Conservation (phyloP, 2,888 invertebrate genomes). For the Mythimna albipuncta region DNA sequence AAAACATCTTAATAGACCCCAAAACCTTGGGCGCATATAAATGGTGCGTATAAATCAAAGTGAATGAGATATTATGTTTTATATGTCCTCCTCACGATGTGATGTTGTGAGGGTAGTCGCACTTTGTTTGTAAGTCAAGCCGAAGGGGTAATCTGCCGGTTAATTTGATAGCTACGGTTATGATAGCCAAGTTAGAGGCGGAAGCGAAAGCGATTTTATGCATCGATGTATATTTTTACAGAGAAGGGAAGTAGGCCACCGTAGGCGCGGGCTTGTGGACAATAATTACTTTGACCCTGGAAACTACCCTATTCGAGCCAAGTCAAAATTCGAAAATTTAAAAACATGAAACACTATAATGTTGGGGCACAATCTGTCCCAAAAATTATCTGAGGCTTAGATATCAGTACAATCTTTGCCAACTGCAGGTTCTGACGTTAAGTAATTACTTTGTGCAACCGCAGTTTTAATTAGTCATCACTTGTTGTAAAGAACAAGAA, state of each 20-base stretch:
- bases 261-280: too few species aligned
- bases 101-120: conserved; percentile 17
- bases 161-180: conserved; percentile 47
- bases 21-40: conserved; percentile 18
- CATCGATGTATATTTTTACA: too few species aligned
- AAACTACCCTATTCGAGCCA: too few species aligned
- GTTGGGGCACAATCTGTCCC: too few species aligned
- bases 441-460: conserved; percentile 34
- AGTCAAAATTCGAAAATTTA: too few species aligned
- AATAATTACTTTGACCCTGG: too few species aligned
- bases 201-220: background rate
- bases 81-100: conserved; percentile 17
- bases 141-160: conserved; percentile 41
- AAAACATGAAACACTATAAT: too few species aligned
- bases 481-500: conserved; percentile 17
- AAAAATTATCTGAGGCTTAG: too few species aligned
- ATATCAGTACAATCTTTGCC: background rate
- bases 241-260: too few species aligned
- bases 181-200: conserved; percentile 12
- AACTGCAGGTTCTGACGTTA: conserved; percentile 5
- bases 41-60: conserved; percentile 22
- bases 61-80: conserved; percentile 32
- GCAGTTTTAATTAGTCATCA: conserved; percentile 3
- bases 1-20: conserved; percentile 3
- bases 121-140: conserved; percentile 50